Conservation (phyloP, 2,113 vertebrate species). For the Gopherus flavomarginatus region DNA sequence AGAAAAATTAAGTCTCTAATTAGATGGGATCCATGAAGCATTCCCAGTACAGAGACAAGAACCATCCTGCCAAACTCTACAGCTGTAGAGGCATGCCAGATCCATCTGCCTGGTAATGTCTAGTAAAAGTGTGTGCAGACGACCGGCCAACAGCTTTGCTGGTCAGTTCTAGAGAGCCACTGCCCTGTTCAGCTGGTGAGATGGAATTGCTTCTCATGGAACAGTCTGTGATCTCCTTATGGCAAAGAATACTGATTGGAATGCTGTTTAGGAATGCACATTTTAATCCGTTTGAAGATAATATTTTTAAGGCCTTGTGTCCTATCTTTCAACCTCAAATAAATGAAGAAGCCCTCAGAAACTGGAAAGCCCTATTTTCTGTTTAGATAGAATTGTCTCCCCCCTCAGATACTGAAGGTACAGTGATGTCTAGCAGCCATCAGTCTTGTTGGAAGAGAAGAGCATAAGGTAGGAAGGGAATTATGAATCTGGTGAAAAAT, state of each 20-base stretch:
- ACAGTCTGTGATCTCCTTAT: background rate
- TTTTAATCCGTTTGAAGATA: background rate
- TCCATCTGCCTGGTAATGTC: background rate
- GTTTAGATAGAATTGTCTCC: background rate
- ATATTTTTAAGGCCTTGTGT: background rate
- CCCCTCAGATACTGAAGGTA: background rate
- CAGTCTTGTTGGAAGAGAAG: background rate
- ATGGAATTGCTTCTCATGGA: background rate
- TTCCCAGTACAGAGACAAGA: background rate
- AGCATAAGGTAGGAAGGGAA: background rate
- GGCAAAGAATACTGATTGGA: background rate
- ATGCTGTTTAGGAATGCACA: background rate
- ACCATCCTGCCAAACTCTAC: background rate
- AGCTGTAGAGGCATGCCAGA: background rate
- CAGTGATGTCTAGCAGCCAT: background rate
- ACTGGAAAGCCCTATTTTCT: background rate
- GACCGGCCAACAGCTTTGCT: background rate
- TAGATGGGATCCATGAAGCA: background rate
- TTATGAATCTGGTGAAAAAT: background rate
- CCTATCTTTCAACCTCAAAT: background rate
- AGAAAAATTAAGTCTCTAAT: background rate
- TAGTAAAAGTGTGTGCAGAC: fast-evolving
- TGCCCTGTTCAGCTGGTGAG: background rate
- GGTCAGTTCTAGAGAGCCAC: background rate
- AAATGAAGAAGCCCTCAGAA: background rate